Percentiles rank a stretch among this genome's conserved stretches.
phyloP scores from a whole-genome alignment of 2,888 invertebrate genomes.

The Eurois occulta region DNA sequence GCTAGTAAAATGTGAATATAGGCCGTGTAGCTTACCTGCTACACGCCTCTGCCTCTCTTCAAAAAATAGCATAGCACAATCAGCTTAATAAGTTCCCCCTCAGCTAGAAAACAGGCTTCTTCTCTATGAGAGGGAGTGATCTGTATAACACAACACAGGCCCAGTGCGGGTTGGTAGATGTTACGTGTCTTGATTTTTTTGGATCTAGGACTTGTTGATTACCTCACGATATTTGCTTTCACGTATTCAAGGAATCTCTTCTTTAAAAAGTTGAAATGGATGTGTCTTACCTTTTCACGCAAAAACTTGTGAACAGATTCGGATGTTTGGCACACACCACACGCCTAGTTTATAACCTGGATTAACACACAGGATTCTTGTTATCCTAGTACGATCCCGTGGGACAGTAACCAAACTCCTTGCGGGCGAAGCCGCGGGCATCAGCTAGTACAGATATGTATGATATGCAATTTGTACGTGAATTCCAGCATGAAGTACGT shows the following conservation, averaged over 20 bases:
- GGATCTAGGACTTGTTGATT: too few species aligned
- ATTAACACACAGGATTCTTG: too few species aligned
- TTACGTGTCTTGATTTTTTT: background rate
- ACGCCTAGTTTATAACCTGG: background rate
- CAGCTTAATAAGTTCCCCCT: too few species aligned
- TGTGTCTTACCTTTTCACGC: background rate
- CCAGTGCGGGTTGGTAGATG: too few species aligned
- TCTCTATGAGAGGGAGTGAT: too few species aligned
- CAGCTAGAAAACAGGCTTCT: too few species aligned
- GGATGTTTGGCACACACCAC: background rate
- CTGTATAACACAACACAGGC: too few species aligned
- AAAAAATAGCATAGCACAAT: too few species aligned
- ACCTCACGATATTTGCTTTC: background rate
- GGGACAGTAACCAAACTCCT: background rate
- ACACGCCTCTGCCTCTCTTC: too few species aligned
- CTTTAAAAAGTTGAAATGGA: background rate
- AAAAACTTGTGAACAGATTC: background rate
- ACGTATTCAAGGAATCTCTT: background rate
- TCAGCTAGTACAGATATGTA: background rate
- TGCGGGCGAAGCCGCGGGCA: background rate
- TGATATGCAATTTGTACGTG: background rate
- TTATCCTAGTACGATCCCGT: background rate
- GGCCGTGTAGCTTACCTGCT: too few species aligned
- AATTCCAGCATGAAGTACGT: background rate
- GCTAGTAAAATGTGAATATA: too few species aligned